Percentiles rank a stretch among this genome's conserved stretches.
phyloP scores from a whole-genome alignment of 2,113 vertebrate species.

The Thryonomys swinderianus region DNA sequence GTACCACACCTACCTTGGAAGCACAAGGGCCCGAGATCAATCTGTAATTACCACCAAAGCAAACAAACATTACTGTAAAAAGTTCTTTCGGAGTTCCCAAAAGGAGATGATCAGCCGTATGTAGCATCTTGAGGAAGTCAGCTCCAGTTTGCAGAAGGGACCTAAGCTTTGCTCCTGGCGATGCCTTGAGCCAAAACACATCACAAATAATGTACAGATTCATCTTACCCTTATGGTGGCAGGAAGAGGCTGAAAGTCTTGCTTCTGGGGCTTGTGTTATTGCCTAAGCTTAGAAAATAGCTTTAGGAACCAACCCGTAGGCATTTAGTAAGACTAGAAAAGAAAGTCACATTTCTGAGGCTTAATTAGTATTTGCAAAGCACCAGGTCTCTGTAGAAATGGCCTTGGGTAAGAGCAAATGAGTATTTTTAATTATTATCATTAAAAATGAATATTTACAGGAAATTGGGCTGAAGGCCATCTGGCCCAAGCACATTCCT shows the following conservation, averaged over 20 bases:
- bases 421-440: conserved; percentile 76
- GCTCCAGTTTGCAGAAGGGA: neutral
- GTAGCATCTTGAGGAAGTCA: neutral
- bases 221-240: neutral
- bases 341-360: conserved; percentile 59
- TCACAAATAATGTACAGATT: neutral
- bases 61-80: neutral
- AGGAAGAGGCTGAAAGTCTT: neutral
- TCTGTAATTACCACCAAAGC: too few species aligned
- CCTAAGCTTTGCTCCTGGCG: neutral
- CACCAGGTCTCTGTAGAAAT: conserved; percentile 58
- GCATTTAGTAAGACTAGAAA: conserved; percentile 30
- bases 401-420: conserved; percentile 61
- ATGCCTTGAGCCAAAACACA: neutral
- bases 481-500: conserved; percentile 61
- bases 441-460: conserved; percentile 76
- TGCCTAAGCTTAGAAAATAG: neutral
- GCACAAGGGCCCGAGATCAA: too few species aligned
- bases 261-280: neutral
- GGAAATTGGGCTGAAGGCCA: conserved; percentile 69
- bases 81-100: neutral
- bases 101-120: neutral
- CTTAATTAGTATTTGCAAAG: conserved; percentile 72
- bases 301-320: conserved; percentile 27
- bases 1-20: too few species aligned